These are phyloP conservation scores for Lasaia peninsularis DNA, from an alignment of 1,140 invertebrate species.

Conservation along the genomic window DNA sequence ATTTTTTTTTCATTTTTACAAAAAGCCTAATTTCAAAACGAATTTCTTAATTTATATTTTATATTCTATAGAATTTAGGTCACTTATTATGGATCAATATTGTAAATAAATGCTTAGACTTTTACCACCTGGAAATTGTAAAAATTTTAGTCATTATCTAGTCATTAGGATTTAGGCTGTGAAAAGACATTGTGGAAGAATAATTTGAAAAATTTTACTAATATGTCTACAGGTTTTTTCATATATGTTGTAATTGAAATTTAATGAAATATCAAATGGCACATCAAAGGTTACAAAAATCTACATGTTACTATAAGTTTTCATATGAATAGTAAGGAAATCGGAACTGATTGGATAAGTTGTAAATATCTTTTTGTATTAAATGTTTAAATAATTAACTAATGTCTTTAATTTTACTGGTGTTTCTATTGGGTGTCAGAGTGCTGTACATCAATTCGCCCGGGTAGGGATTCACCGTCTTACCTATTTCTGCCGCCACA, in stretches of 20 bases:
- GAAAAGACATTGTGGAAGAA: conserved; percentile 51
- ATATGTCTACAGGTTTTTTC: conserved; percentile 11
- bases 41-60: too few species aligned
- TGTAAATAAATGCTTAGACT: background rate
- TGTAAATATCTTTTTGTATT: conserved; percentile 64
- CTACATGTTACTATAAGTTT: conserved; percentile 9
- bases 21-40: too few species aligned
- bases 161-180: conserved; percentile 66
- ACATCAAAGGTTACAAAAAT: background rate
- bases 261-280: background rate
- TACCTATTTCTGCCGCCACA: too few species aligned
- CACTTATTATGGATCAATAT: too few species aligned
- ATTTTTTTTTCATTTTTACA: too few species aligned
- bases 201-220: conserved; percentile 12
- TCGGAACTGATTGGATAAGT: conserved; percentile 71
- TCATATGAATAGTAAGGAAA: conserved; percentile 27
- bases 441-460: too few species aligned
- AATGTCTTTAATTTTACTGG: conserved; percentile 19
- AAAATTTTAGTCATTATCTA: conserved; percentile 48
- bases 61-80: too few species aligned
- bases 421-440: too few species aligned
- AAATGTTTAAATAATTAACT: conserved; percentile 45
- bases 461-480: too few species aligned
- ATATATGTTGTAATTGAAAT: conserved; percentile 9
- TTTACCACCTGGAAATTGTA: background rate